Evolutionary conservation across 2,113 vertebrate genomes (phyloP), one percentile per base, ranked within the genome.

Genomic region (Aythya baeri): DNA sequence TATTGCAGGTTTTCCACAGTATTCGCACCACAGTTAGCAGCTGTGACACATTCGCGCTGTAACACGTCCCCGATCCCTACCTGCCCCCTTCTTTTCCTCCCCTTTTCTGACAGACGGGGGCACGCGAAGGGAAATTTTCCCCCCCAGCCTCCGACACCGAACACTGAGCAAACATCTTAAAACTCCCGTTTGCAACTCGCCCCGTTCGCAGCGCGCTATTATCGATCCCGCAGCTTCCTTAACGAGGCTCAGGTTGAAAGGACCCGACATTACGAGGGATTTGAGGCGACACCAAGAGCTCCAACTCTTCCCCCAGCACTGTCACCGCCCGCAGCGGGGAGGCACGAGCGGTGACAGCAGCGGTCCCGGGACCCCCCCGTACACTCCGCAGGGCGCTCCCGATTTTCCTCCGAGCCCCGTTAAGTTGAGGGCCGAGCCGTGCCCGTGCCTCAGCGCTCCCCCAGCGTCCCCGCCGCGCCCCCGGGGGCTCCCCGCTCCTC

Each of bases 21-120:
- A 44, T 15, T 49, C 2, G 1, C 12, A 4, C 10, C 13, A 18
- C 7, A 7, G 61, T 27, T 61, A 68, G 32, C 1, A 2, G 1
- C 13, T 8, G 9, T 0, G 11, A 55, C 1, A 31, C 8, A 44
- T 68, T 70, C 25, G 12, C 11, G 18, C 18, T 8, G 31, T 2
- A n/a, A 34, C 38, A 61, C 36, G 17, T 43, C 54, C 63, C 74
- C 44, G 41, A 38, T 36, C 49, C 3, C 59, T 46, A 86, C 88
- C 65, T 71, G 68, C 41, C 21, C 54, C 26, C 25, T 66, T 72
- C 38, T 18, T 6, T 3, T 1, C 1, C 59, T 22, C n/a, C 66
- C 41, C 66, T 52, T 16, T 17, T 29, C 49, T 76, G 72, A 88
- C 79, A 91, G 63, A 44, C 18, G 3, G 10, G 58, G n/a, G 31